Percentiles rank a stretch among this genome's conserved stretches.
phyloP scores from a whole-genome alignment of 1,140 invertebrate genomes.

The Drosophila suzukii region DNA sequence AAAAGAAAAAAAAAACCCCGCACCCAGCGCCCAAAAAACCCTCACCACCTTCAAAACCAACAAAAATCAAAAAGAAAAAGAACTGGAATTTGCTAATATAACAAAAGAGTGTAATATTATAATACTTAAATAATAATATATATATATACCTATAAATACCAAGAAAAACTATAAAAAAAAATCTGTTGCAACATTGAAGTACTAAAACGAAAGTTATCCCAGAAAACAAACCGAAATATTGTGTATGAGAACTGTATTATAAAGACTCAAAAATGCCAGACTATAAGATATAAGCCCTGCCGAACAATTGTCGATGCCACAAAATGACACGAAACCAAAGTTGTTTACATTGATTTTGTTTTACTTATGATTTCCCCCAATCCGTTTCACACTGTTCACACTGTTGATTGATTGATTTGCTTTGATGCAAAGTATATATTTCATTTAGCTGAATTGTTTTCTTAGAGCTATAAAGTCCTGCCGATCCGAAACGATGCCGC shows the following conservation, averaged over 20 bases:
- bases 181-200: conserved; percentile 83
- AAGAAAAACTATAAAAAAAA: conserved; percentile 48
- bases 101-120: conserved; percentile 27
- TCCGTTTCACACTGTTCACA: conserved; percentile 43
- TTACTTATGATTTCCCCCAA: conserved; percentile 55
- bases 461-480: conserved; percentile 51
- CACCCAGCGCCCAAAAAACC: conserved; percentile 13
- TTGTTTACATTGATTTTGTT: conserved; percentile 67
- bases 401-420: conserved; percentile 54
- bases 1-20: conserved; percentile 31
- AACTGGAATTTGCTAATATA: conserved; percentile 69
- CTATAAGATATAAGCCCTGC: conserved; percentile 55
- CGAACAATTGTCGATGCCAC: conserved; percentile 49
- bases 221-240: conserved; percentile 19
- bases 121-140: conserved; percentile 18
- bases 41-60: conserved; percentile 30
- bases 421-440: conserved; percentile 51
- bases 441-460: conserved; percentile 54
- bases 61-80: conserved; percentile 47
- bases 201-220: conserved; percentile 59
- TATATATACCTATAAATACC: conserved; percentile 28
- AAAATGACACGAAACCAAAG: conserved; percentile 65
- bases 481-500: conserved; percentile 41
- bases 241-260: conserved; percentile 67
- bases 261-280: conserved; percentile 34